Evolutionary conservation across 2,888 invertebrate genomes (phyloP).

Genomic region (Zonitis immaculata): DNA sequence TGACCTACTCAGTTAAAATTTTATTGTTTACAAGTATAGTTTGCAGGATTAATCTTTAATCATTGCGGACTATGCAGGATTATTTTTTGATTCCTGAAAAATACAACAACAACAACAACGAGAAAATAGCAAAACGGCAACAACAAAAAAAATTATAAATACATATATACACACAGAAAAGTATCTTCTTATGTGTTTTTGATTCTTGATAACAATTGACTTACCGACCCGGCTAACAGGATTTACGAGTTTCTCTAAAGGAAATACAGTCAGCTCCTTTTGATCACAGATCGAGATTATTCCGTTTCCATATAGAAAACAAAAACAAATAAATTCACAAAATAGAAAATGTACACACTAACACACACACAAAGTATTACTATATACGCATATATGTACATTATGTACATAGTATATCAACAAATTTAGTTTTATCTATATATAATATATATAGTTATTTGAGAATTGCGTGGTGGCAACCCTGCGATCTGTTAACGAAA

Average conservation of each 20-base stretch:
- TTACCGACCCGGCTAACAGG: conserved; percentile 31
- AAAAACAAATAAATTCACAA: background rate
- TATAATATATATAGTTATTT: too few species aligned
- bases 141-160: background rate
- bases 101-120: background rate
- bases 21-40: background rate
- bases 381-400: too few species aligned
- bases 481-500: background rate
- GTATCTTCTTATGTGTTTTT: conserved; percentile 23
- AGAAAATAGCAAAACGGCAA: too few species aligned
- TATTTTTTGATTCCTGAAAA: background rate
- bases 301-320: background rate
- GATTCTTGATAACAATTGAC: conserved; percentile 39
- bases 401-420: too few species aligned
- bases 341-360: background rate
- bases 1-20: background rate
- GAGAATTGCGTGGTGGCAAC: background rate
- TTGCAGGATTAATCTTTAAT: background rate
- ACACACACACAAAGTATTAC: too few species aligned
- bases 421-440: too few species aligned
- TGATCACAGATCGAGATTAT: background rate
- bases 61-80: background rate
- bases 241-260: conserved; percentile 35
- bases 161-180: conserved; percentile 9
- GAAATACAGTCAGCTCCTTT: conserved; percentile 36